Base-by-base conservation (phyloP, 1,140 invertebrate genomes). In the Arion vulgaris region DNA sequence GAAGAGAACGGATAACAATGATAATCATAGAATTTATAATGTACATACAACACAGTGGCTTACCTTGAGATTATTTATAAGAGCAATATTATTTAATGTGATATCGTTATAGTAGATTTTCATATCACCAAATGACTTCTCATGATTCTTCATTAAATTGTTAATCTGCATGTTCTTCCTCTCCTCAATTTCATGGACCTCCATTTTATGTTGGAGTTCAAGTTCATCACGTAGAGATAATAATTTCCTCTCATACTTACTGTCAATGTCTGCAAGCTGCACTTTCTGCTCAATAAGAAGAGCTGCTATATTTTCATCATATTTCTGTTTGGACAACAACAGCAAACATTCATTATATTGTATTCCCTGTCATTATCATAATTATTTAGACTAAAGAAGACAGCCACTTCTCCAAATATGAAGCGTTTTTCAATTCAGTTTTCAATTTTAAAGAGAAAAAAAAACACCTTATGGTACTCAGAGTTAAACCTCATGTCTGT, bases 41-140 rank as follows among this genome's bases (percentile, higher is more conserved):
- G n/a, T n/a, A n/a, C n/a, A n/a, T n/a, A n/a, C n/a, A n/a, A 45
- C 41, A 45, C 41, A 45, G 5, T 15, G 4, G 11, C 32, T 9
- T 91, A 95, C 95, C 93, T 96, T 97, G 53, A 97, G 92, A 87
- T 94, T 95, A 84, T 95, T 95, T 49, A 97, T 97, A 13, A 97
- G 92, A 74, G 94, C 96, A 82, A 98, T 93, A 92, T 98, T 98
- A 90, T 98, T 98, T 0, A 97, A 91, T 0, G 96, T 97, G 53
- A 98, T 97, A 86, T 98, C 96, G 88, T 97, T 98, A 87, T 98
- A 98, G 93, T 98, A 98, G 90, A 96, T 96, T 92, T 97, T 98
- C 89, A 98, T 95, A 90, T 98, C 96, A 69, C 94, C 94, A 89
- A 97, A 97, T 0, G 96, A 95, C 87, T 95, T 95, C 83, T 97